Evolutionary conservation across 2,888 invertebrate genomes (phyloP).

Genomic region (Folsomia candida): DNA sequence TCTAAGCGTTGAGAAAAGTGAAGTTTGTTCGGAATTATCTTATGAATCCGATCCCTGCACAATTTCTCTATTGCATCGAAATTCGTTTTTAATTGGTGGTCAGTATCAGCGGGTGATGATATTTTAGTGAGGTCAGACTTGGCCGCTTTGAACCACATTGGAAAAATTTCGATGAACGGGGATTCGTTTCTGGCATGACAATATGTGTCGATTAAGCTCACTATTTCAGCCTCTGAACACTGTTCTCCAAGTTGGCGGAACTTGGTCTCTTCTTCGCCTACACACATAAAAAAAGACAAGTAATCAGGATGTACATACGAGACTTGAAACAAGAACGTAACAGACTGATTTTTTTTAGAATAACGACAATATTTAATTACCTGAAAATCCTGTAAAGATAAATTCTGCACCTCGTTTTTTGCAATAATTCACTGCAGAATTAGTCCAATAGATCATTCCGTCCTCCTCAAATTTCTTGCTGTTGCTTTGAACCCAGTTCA

Average conservation of each 20-base stretch:
- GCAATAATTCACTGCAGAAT: constrained; percentile 30
- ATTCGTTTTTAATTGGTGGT: too few relatives aligned
- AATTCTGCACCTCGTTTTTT: constrained; percentile 33
- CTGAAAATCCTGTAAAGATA: too few relatives aligned
- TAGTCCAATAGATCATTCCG: constrained; percentile 40
- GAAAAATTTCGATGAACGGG: background rate
- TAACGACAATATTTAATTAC: too few relatives aligned
- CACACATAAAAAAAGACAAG: too few relatives aligned
- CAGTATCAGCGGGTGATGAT: too few relatives aligned
- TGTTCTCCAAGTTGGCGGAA: constrained; percentile 7
- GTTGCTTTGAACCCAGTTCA: constrained; percentile 36
- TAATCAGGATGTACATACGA: too few relatives aligned
- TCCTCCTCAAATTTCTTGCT: constrained; percentile 29
- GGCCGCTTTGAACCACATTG: background rate
- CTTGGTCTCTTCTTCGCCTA: too few relatives aligned
- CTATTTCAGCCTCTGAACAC: background rate
- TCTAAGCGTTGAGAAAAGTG: constrained; percentile 18
- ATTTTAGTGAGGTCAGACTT: too few relatives aligned
- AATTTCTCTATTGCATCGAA: too few relatives aligned
- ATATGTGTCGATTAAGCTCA: background rate
- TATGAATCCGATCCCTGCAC: too few relatives aligned
- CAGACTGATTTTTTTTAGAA: too few relatives aligned
- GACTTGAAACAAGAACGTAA: too few relatives aligned
- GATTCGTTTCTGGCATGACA: background rate
- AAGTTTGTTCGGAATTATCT: background rate